A percentile compares a stretch with the other conserved stretches of the same genome.
These are phyloP conservation scores for Brenthis ino DNA, from an alignment of 2,888 invertebrate genomes.

Conservation along the genomic window DNA sequence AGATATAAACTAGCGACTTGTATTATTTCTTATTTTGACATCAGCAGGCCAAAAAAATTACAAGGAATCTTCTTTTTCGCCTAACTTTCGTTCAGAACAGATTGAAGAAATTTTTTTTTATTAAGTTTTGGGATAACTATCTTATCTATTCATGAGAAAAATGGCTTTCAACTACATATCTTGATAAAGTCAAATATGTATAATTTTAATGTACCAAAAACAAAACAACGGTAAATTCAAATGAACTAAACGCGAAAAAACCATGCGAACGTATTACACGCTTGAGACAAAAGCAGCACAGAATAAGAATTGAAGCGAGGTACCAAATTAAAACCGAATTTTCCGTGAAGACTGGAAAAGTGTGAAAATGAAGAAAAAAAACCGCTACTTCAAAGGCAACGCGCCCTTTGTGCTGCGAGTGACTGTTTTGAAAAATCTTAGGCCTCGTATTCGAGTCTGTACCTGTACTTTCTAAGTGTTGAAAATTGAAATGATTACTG, in stretches of 20 bases:
- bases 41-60: too few relatives aligned
- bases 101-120: too few relatives aligned
- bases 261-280: conserved; percentile 4
- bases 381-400: conserved; percentile 35
- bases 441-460: not conserved
- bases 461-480: conserved; percentile 5
- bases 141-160: too few relatives aligned
- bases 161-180: too few relatives aligned
- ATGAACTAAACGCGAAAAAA: conserved; percentile 3
- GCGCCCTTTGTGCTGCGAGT: conserved; percentile 33
- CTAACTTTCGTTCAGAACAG: too few relatives aligned
- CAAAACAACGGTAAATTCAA: not conserved
- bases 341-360: conserved; percentile 36
- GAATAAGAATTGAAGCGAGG: conserved; percentile 17
- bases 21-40: too few relatives aligned
- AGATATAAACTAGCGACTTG: too few relatives aligned
- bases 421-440: conserved; percentile 24
- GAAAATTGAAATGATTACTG: conserved; percentile 6
- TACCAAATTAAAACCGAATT: conserved; percentile 41
- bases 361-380: conserved; percentile 33
- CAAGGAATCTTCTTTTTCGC: too few relatives aligned
- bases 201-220: not conserved
- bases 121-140: too few relatives aligned
- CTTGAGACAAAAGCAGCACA: conserved; percentile 17
- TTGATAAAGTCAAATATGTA: not conserved